Percentiles rank a stretch among this genome's conserved stretches.
Conservation (phyloP, 2,888 invertebrate species). For the Paralinhomoeus sp. region DNA sequence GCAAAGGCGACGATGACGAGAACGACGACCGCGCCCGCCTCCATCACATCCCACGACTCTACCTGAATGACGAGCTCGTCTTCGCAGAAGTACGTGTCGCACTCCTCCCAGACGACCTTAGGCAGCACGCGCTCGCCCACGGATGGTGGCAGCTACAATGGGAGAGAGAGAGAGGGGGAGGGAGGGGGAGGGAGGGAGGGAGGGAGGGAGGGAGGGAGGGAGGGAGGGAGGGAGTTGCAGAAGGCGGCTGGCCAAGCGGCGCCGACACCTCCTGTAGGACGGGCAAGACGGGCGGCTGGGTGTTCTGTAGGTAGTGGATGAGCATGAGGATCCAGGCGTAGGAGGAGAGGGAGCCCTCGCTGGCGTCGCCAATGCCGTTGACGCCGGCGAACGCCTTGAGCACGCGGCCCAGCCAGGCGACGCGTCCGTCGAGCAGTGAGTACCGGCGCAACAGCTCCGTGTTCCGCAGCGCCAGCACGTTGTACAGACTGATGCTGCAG, state of each 20-base stretch:
- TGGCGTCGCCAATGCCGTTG: slow-evolving; percentile 32
- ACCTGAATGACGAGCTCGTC: slow-evolving; percentile 15
- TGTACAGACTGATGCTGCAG: slow-evolving; percentile 35
- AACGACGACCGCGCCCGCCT: too few relatives aligned
- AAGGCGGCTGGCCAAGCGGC: neutral
- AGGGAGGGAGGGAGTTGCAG: neutral
- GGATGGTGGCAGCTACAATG: neutral
- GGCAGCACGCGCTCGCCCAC: slow-evolving; percentile 8
- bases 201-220: too few relatives aligned
- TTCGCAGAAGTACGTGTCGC: slow-evolving; percentile 36
- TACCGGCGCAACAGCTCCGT: slow-evolving; percentile 34
- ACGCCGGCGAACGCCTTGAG: slow-evolving; percentile 2
- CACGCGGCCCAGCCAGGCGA: slow-evolving; percentile 27
- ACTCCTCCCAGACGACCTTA: slow-evolving; percentile 30
- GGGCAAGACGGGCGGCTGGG: slow-evolving; percentile 36
- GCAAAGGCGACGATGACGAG: too few relatives aligned
- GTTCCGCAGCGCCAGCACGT: slow-evolving; percentile 36
- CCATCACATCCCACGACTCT: too few relatives aligned
- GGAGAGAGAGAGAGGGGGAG: neutral
- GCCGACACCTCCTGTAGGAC: slow-evolving; percentile 36
- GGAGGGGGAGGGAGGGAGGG: neutral
- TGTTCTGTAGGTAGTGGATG: slow-evolving; percentile 37
- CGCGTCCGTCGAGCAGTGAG: slow-evolving; percentile 33
- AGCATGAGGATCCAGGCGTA: slow-evolving; percentile 39
- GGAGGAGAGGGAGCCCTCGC: slow-evolving; percentile 38